Conservation (phyloP, 2,888 invertebrate genomes). For the Pinctada fucata region DNA sequence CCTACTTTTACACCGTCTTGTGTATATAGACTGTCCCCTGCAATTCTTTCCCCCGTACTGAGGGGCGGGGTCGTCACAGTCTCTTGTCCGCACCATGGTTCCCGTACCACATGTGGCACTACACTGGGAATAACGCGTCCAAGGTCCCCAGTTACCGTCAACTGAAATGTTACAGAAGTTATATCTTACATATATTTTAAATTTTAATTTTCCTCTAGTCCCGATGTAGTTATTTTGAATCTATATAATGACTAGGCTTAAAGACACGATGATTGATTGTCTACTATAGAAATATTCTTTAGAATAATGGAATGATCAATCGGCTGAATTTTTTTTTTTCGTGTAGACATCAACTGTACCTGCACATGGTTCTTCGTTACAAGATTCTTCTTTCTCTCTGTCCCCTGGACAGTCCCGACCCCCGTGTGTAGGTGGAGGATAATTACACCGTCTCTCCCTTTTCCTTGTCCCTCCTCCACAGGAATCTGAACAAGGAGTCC, state of each 20-base stretch:
- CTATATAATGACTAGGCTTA: too few relatives aligned
- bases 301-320: too few relatives aligned
- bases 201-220: too few relatives aligned
- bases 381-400: constrained; percentile 51
- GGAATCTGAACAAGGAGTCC: constrained; percentile 61
- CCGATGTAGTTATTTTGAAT: too few relatives aligned
- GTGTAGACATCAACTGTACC: constrained; percentile 44
- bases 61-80: constrained; percentile 69
- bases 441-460: constrained; percentile 67
- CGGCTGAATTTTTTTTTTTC: not conserved
- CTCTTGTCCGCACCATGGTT: constrained; percentile 58
- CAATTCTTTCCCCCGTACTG: constrained; percentile 66
- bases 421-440: constrained; percentile 66
- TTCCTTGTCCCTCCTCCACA: constrained; percentile 63
- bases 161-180: constrained; percentile 48
- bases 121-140: constrained; percentile 67
- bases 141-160: constrained; percentile 71
- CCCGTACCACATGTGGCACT: constrained; percentile 71
- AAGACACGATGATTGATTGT: too few relatives aligned
- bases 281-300: too few relatives aligned
- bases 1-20: constrained; percentile 63
- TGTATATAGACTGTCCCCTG: constrained; percentile 49
- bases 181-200: not conserved
- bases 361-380: constrained; percentile 65
- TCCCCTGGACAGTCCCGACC: constrained; percentile 61